A percentile compares a stretch with the other conserved stretches of the same genome.
These are phyloP conservation scores for Hydropsyche tenuis DNA, from an alignment of 1,140 invertebrate genomes.

Conservation along the genomic window DNA sequence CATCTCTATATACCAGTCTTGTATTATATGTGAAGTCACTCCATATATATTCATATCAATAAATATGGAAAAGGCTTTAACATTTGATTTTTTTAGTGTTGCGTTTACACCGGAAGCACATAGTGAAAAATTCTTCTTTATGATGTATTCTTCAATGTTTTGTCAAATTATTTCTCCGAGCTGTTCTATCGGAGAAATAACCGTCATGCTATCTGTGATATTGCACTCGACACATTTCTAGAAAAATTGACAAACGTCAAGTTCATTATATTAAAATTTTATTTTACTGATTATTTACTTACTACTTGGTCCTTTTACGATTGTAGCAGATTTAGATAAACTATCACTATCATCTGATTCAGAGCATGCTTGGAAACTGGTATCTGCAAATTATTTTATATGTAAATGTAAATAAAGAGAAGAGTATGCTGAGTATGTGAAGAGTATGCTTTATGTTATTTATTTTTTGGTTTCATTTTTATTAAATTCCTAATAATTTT, in stretches of 20 bases:
- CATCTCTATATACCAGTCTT: not conserved
- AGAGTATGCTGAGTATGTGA: too few relatives aligned
- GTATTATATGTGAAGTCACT: not conserved
- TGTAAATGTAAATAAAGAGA: not conserved
- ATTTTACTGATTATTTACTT: conserved; percentile 44
- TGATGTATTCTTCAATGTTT: conserved; percentile 35
- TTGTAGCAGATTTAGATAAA: conserved; percentile 58
- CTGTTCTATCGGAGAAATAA: conserved; percentile 45
- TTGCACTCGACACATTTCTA: conserved; percentile 59
- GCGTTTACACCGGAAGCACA: conserved; percentile 22
- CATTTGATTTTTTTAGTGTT: not conserved
- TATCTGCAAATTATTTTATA: conserved; percentile 53
- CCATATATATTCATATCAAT: not conserved
- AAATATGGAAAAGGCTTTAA: not conserved
- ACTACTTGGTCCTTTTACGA: conserved; percentile 60
- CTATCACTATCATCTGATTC: conserved; percentile 63
- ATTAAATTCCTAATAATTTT: too few relatives aligned
- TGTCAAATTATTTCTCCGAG: conserved; percentile 40
- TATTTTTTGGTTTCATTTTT: too few relatives aligned
- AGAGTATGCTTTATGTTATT: too few relatives aligned
- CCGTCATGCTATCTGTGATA: conserved; percentile 59
- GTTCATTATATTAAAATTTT: too few relatives aligned
- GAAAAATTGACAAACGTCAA: conserved; percentile 47
- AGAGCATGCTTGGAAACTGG: conserved; percentile 62
- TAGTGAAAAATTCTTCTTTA: not conserved